Percentiles rank a stretch among this genome's conserved stretches.
Conservation (phyloP, 2,888 invertebrate species). For the Metopia argyrocephala region DNA sequence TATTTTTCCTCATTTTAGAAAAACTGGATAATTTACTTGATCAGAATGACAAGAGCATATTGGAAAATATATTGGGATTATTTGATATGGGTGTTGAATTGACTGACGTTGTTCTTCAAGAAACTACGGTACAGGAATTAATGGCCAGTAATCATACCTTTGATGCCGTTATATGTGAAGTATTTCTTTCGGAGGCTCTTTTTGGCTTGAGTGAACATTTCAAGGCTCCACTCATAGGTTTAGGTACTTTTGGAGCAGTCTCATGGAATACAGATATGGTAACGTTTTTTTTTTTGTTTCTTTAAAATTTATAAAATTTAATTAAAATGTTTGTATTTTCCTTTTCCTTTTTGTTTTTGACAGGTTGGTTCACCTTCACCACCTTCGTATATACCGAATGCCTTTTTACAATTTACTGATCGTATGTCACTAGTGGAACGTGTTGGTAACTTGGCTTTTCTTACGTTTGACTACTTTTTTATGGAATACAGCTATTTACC, state of each 20-base stretch:
- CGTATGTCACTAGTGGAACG: slow-evolving; percentile 76
- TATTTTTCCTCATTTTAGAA: not conserved
- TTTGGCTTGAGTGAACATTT: slow-evolving; percentile 75
- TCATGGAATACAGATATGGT: slow-evolving; percentile 75
- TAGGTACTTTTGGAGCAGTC: slow-evolving; percentile 73
- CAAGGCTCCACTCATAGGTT: slow-evolving; percentile 73
- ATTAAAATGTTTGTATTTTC: slow-evolving; percentile 76
- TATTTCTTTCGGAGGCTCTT: slow-evolving; percentile 77
- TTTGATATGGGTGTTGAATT: slow-evolving; percentile 70
- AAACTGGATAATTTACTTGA: slow-evolving; percentile 67
- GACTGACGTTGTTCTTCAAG: slow-evolving; percentile 67
- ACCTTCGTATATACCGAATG: slow-evolving; percentile 74
- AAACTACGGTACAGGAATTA: slow-evolving; percentile 68
- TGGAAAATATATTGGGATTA: slow-evolving; percentile 62
- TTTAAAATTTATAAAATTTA: slow-evolving; percentile 69
- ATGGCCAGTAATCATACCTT: slow-evolving; percentile 74
- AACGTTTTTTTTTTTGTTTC: slow-evolving; percentile 1
- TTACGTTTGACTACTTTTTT: slow-evolving; percentile 68
- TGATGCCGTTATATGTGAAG: slow-evolving; percentile 77
- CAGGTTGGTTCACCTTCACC: slow-evolving; percentile 73
- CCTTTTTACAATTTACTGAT: slow-evolving; percentile 71
- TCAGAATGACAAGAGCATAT: slow-evolving; percentile 3
- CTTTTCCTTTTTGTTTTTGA: slow-evolving; percentile 69
- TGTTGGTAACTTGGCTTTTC: slow-evolving; percentile 73
- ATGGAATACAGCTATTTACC: slow-evolving; percentile 72